A percentile compares a stretch with the other conserved stretches of the same genome.
phyloP scores from a whole-genome alignment of 2,797 vertebrate genomes.

The Otolemur crassicaudatus region DNA sequence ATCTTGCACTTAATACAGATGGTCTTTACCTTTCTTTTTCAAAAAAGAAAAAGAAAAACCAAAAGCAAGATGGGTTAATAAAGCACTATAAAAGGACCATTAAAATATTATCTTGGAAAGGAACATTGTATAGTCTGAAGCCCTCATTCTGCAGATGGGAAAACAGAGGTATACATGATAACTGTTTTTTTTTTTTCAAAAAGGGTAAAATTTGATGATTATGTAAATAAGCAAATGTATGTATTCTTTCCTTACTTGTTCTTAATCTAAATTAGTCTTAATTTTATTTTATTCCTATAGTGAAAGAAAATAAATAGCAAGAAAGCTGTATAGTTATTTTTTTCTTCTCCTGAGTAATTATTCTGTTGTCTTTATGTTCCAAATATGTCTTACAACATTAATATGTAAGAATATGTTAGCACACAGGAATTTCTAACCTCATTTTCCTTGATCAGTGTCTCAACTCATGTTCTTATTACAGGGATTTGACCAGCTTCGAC shows the following conservation, averaged over 20 bases:
- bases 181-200: slow-evolving; percentile 48
- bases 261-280: slow-evolving; percentile 40
- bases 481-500: slow-evolving; percentile 98
- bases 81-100: neutral
- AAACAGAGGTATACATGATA: neutral
- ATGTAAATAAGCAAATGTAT: neutral
- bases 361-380: neutral
- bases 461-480: slow-evolving; percentile 80
- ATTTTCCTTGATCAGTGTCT: slow-evolving; percentile 4
- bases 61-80: slow-evolving; percentile 10
- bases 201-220: slow-evolving; percentile 19
- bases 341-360: slow-evolving; percentile 17
- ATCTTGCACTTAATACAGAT: slow-evolving; percentile 5
- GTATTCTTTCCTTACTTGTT: slow-evolving; percentile 25
- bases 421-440: neutral
- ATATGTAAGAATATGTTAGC: slow-evolving; percentile 10
- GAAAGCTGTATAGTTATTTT: neutral
- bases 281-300: slow-evolving; percentile 14
- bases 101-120: slow-evolving; percentile 36
- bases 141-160: neutral
- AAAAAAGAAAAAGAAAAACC: neutral
- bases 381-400: neutral
- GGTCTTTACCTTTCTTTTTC: slow-evolving; percentile 6
- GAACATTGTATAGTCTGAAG: neutral
- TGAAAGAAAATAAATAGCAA: slow-evolving; percentile 36